These are phyloP conservation scores for Metellina segmentata DNA, from an alignment of 2,888 invertebrate genomes.

Conservation along the genomic window DNA sequence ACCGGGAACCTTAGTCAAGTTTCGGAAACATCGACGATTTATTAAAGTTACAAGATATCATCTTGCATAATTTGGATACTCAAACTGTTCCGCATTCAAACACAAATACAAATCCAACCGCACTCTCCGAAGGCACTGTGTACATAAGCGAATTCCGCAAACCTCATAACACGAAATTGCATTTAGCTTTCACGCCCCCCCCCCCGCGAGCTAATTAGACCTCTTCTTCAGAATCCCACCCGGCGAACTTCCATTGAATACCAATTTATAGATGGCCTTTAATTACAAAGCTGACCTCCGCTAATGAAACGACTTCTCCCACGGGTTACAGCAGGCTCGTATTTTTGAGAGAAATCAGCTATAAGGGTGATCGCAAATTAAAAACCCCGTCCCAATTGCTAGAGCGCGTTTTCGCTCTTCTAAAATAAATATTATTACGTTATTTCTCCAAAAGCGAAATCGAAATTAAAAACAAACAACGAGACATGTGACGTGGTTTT, in stretches of 20 bases:
- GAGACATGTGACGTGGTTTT: constrained; percentile 24
- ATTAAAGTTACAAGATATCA: no score
- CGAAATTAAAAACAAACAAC: constrained; percentile 61
- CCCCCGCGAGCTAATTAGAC: constrained; percentile 17
- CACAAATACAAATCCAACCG: no score
- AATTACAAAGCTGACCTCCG: constrained; percentile 35
- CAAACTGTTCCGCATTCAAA: no score
- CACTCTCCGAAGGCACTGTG: no score
- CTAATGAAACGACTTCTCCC: background rate
- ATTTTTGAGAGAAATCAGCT: constrained; percentile 6
- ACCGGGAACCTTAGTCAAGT: no score
- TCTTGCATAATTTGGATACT: no score
- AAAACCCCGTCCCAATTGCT: background rate
- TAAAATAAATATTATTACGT: constrained; percentile 56
- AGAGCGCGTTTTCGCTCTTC: background rate
- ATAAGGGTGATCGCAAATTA: background rate
- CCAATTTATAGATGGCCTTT: constrained; percentile 11
- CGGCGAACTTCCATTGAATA: constrained; percentile 8
- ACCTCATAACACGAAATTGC: background rate
- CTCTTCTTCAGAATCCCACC: background rate
- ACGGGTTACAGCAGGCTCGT: background rate
- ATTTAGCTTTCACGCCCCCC: background rate
- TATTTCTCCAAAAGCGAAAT: constrained; percentile 10
- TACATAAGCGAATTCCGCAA: no score
- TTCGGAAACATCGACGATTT: no score